Percentiles rank a stretch among this genome's conserved stretches.
Conservation (phyloP, 2,797 vertebrate genomes). For the Choloepus didactylus region DNA sequence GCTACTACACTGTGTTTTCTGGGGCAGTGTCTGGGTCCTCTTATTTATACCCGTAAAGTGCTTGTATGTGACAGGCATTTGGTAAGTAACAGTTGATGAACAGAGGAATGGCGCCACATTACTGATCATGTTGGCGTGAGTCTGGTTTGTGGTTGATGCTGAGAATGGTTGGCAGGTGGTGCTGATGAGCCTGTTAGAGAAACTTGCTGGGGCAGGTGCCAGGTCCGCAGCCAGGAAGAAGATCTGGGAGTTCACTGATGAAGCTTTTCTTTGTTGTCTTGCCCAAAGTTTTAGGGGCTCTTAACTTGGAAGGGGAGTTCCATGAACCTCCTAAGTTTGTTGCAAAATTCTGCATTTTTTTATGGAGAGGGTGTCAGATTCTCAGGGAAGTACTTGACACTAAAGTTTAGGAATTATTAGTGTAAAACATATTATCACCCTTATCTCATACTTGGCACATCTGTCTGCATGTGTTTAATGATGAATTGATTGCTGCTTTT, state of each 20-base stretch:
- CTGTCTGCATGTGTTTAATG: background rate
- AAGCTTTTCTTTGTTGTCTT: background rate
- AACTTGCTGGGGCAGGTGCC: accelerated
- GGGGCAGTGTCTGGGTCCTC: background rate
- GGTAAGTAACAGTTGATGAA: background rate
- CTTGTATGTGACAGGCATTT: background rate
- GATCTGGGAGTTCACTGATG: background rate
- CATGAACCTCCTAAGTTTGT: background rate
- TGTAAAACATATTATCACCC: background rate
- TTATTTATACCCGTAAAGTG: background rate
- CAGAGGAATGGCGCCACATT: background rate
- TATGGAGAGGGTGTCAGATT: background rate
- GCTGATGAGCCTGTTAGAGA: background rate
- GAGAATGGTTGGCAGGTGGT: slow-evolving; percentile 36
- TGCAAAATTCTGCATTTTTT: background rate
- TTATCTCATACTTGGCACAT: background rate
- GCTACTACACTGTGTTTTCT: background rate
- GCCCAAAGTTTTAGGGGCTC: background rate
- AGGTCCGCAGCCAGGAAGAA: background rate
- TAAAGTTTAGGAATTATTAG: background rate
- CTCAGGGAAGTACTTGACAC: background rate
- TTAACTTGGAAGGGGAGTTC: background rate
- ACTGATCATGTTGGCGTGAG: background rate
- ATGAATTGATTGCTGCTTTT: background rate
- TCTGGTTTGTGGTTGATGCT: background rate